Evolutionary conservation across 1,140 invertebrate genomes (phyloP), one percentile per base, ranked within the genome.

Genomic region (Ylistrum balloti): DNA sequence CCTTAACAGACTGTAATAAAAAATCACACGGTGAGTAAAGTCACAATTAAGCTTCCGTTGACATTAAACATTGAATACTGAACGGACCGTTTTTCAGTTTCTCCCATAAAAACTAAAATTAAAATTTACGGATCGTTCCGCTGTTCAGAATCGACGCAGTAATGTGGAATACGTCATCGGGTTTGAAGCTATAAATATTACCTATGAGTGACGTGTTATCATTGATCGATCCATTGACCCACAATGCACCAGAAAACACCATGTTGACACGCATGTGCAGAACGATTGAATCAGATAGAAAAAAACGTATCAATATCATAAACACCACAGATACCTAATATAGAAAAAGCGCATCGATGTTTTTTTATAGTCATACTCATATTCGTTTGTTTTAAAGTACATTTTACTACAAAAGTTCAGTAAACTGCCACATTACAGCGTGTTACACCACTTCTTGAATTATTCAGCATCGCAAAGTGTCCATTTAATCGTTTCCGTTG

Each of bases 381-480:
- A 74, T 2, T n/a, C 22, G n/a, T n/a, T 17, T n/a, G 13, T 7
- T 7, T n/a, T 28, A 74, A 74, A 74, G 56, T 74, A 74, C 56
- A 74, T 0, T 28, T 74, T 17, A 74, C 56, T 1, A 17, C 17
- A 9, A 0, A 1, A n/a, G 56, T n/a, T 5, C 56, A 74, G 5
- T 28, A n/a, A 74, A 74, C 17, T 22, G 1, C 56, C 56, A 17
- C 56, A 28, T 28, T 74, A 74, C 17, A 17, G 5, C 5, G 56
- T 28, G 56, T 74, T 28, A 74, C 56, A 74, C 1, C 56, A 11
- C n/a, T n/a, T 74, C 22, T 28, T 74, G 7, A 74, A 74, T 74
- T 74, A 74, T 74, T 74, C 56, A 74, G 28, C n/a, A 74, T 74
- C 56, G n/a, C n/a, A 74, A 74, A 74, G 56, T 74, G 56, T 74